A percentile compares a stretch with the other conserved stretches of the same genome.
These are phyloP conservation scores for Helogale parvula DNA, from an alignment of 2,113 vertebrate genomes.

Conservation along the genomic window DNA sequence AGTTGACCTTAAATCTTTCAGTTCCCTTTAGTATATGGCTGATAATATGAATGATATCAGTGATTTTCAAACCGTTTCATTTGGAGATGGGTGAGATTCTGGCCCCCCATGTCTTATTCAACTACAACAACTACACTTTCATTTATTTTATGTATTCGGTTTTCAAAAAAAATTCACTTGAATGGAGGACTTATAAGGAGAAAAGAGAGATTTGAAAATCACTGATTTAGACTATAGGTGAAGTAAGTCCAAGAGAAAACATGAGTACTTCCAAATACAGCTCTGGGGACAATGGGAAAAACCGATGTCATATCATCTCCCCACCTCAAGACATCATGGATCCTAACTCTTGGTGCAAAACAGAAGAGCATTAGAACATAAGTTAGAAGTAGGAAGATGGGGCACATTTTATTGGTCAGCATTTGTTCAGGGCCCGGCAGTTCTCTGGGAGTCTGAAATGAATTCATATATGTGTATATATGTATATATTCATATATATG, in stretches of 20 bases:
- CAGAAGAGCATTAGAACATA: slow-evolving; percentile 23
- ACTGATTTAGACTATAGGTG: background rate
- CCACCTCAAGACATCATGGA: background rate
- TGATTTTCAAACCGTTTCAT: slow-evolving; percentile 17
- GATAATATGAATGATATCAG: background rate
- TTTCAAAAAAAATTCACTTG: background rate
- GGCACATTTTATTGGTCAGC: background rate
- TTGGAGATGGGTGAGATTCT: background rate
- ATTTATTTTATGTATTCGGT: background rate
- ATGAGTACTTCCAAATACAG: slow-evolving; percentile 17
- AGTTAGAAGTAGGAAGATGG: background rate
- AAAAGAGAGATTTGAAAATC: background rate
- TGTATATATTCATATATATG: too few relatives aligned
- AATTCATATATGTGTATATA: background rate
- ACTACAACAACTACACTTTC: background rate
- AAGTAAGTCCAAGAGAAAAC: slow-evolving; percentile 17
- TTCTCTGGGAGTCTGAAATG: slow-evolving; percentile 1
- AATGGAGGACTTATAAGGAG: background rate
- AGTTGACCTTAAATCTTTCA: background rate
- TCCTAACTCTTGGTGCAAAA: background rate
- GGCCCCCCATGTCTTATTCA: background rate
- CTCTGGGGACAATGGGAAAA: background rate
- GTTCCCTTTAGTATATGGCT: slow-evolving; percentile 14
- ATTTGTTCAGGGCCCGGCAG: slow-evolving; percentile 18
- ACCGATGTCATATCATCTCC: background rate